These are phyloP conservation scores for Paramuricea clavata DNA, from an alignment of 92 coral and sea anemone species.

Conservation along the genomic window DNA sequence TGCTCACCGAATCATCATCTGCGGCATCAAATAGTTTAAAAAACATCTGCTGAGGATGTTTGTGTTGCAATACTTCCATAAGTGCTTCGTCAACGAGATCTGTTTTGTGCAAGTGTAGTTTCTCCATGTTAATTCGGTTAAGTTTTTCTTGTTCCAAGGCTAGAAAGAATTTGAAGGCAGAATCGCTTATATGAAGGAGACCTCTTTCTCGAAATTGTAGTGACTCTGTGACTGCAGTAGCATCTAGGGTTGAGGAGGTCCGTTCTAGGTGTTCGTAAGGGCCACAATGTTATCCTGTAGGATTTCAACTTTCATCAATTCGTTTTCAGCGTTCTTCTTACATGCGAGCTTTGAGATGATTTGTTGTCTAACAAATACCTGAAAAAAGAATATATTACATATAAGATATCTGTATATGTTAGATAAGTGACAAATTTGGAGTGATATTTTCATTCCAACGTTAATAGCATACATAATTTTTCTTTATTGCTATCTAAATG, in stretches of 20 bases:
- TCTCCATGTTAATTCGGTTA: not conserved
- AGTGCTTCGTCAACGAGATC: constrained; percentile 12
- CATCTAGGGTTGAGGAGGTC: not conserved
- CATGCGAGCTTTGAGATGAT: not conserved
- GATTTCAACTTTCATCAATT: not conserved
- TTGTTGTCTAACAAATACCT: constrained; percentile 16
- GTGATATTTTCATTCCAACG: no score
- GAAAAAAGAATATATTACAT: not conserved
- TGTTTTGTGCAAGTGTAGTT: not conserved
- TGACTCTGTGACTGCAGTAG: not conserved
- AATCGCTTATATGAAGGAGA: not conserved
- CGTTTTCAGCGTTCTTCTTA: constrained; percentile 13
- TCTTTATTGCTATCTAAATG: no score
- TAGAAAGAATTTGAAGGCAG: constrained; percentile 11
- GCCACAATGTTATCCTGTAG: constrained; percentile 1
- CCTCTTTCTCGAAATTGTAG: constrained; percentile 8
- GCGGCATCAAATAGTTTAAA: not conserved
- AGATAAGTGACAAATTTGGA: no score
- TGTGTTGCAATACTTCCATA: not conserved
- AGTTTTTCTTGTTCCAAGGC: constrained; percentile 8
- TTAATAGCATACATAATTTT: no score
- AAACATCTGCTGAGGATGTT: not conserved
- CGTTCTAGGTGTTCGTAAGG: constrained; percentile 3
- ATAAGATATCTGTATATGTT: no score
- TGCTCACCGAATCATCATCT: no score